Evolutionary conservation across 23 tunicate genomes (phyloP), one percentile per base, ranked within the genome.

Genomic region (Trididemnum clinides): DNA sequence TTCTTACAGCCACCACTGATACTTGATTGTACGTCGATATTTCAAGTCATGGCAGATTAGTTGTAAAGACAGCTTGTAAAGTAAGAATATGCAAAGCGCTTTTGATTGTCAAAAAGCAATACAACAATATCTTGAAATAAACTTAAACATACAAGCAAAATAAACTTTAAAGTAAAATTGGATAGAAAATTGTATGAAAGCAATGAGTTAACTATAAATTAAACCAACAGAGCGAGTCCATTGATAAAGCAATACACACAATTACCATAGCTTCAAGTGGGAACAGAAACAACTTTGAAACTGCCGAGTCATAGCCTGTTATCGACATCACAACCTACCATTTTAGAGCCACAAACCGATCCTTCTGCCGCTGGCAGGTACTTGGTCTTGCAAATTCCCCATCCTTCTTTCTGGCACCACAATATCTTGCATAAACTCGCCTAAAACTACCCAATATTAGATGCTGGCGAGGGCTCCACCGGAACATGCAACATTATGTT

Each of bases 321-420:
- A n/a, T n/a, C n/a, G n/a, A n/a, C n/a, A n/a, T n/a, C 66, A 28
- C 25, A 38, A 50, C 84, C 29, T 51, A 94, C 98, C 90, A 65
- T 65, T 34, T 84, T 71, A 3, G 29, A 22, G 7, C 97, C 99
- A 54, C 99, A 97, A 26, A 33, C n/a, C 15, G 99, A 92, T 25
- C 99, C 99, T 74, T 97, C 99, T 10, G 97, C 99, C 28, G 99
- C 97, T 28, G 99, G 99, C 87, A 97, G 64, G 57, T 87, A 86
- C 82, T 94, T 94, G 0, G 98, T 94, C 72, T 89, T 88, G 63
- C 98, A 94, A 31, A 80, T 77, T 19, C 73, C 82, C 4, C 50
- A 21, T 57, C 87, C 75, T 25, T 85, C 78, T 22, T 82, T 51
- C 62, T 90, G 88, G 65, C 99, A 97, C 94, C 93, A 97, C 32